These are phyloP conservation scores for Athene noctua DNA, from an alignment of 2,113 vertebrate genomes.

Conservation along the genomic window DNA sequence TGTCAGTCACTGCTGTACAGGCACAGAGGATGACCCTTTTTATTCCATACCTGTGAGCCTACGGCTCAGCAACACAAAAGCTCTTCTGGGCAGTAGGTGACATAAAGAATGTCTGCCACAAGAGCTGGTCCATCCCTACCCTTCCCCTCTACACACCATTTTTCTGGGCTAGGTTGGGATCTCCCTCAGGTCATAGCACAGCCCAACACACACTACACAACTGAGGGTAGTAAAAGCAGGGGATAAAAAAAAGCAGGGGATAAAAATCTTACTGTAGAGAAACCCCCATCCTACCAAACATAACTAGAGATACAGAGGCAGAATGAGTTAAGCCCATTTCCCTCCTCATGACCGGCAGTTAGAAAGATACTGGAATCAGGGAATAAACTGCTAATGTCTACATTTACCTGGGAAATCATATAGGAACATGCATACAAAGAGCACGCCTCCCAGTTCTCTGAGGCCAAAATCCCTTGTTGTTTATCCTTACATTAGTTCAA, in stretches of 20 bases:
- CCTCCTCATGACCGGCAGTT: background rate
- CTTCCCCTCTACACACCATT: background rate
- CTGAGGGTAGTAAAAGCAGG: background rate
- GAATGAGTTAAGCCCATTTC: background rate
- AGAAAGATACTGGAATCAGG: background rate
- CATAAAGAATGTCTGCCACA: background rate
- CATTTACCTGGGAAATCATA: background rate
- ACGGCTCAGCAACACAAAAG: rapidly evolving
- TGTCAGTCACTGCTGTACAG: background rate
- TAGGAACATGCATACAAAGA: background rate
- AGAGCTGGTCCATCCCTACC: background rate
- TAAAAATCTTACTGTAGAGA: background rate
- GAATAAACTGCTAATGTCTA: background rate
- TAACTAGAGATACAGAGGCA: background rate
- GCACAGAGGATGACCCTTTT: background rate
- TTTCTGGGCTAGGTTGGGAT: background rate
- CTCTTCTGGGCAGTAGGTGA: background rate
- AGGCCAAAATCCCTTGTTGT: background rate
- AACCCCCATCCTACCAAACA: background rate
- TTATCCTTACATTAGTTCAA: background rate
- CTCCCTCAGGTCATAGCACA: background rate
- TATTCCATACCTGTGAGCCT: rapidly evolving
- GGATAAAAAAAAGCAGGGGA: background rate
- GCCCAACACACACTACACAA: background rate
- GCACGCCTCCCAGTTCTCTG: background rate